Evolutionary conservation across 2,113 vertebrate genomes (phyloP), one percentile per base, ranked within the genome.

Genomic region (Pandion haliaetus): DNA sequence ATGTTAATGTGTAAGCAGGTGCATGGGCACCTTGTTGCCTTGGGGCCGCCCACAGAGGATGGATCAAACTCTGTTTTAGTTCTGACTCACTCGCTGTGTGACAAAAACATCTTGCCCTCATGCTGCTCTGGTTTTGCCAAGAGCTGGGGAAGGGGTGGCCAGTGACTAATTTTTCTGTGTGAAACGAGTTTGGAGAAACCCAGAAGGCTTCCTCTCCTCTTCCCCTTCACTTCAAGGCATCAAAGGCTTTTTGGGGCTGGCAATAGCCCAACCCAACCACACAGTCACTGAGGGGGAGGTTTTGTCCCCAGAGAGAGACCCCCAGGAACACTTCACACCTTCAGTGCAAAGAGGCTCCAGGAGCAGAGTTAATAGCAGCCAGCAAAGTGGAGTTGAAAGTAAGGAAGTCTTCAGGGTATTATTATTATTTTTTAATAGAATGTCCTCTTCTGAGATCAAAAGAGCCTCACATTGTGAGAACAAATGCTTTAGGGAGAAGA

Each of bases 381-480:
- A 59, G 49, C 67, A 42, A 95, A 96, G 44, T 5, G 47, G 80
- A 74, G 69, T 90, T 88, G 88, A 95, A 95, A 96, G 78, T 58
- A 69, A 97, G 82, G 81, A 86, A 88, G 72, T 34, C 77, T 72
- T 92, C 55, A 57, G 62, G 63, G 45, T 67, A 84, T 34, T 88
- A 50, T 16, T 72, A 16, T 66, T 96, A 32, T 55, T 91, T 62
- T 94, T 83, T 71, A 72, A 86, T 63, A 71, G 71, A 88, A 94
- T 38, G 79, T 84, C 55, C 70, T 93, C 89, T 72, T 72, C 86
- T 42, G 26, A 96, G 97, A 98, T 98, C 98, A 98, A 98, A 98
- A 97, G 95, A 77, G 61, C 89, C 79, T 95, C 98, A 94, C 86
- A 20, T 85, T n/a, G 97, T 88, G 97, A 95, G 97, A 97, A 97